Base-by-base conservation (phyloP, 1,140 invertebrate species). In the Drosophila novamexicana region DNA sequence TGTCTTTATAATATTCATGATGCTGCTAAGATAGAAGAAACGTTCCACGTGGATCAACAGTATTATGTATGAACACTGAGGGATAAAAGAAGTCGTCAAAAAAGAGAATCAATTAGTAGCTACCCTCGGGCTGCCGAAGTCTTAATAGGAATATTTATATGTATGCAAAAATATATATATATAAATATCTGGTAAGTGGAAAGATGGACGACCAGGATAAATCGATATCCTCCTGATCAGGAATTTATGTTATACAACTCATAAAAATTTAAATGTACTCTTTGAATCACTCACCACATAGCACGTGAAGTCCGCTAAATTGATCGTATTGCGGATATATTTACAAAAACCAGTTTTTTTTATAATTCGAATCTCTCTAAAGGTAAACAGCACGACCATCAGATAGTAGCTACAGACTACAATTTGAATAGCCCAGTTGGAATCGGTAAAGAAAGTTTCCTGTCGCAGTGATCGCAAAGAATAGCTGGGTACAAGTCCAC, bases 281-380 rank as follows among this genome's bases (percentile, higher is more conserved):
- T 29, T 29, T 29, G 22, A 29, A 29, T 2, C 14, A 57, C 52
- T 37, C 6, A 65, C 61, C 37, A 36, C 1, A 42, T 45, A 71
- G 9, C 14, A 22, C 10, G 32, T 4, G 8, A 49, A 36, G 45
- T 71, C 68, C 8, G 9, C 6, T 0, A 44, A 10, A 36, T 71
- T 71, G 1, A 42, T 6, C 12, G n/a, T 8, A 0, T 18, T 2
- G 1, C 7, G 2, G 2, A 56, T 22, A 37, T 71, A 71, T 5
- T n/a, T 50, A 9, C 9, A 0, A 6, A 57, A 57, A 5, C 62
- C 44, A 0, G 16, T 9, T 14, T n/a, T 6, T 1, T 0, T 5
- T 1, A 71, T 36, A 12, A 50, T 1, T 0, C 10, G 6, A 6
- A 50, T 10, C 1, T 65, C 68, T 14, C 44, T 57, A 2, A 3